These are phyloP conservation scores for Acrobasis consociella DNA, from an alignment of 2,888 invertebrate genomes.

Conservation along the genomic window DNA sequence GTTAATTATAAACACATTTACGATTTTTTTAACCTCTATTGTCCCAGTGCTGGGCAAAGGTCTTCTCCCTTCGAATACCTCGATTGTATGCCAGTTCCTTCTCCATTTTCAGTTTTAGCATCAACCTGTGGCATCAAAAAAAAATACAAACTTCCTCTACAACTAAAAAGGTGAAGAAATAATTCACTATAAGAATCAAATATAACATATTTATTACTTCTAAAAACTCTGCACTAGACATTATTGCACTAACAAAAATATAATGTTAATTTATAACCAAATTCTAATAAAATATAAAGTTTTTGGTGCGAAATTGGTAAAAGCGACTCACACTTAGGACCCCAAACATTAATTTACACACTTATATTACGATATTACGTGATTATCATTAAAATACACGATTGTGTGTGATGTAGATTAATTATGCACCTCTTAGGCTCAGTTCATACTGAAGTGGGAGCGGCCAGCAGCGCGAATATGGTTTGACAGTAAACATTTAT, in stretches of 20 bases:
- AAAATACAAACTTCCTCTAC: too few relatives aligned
- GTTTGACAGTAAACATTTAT: too few relatives aligned
- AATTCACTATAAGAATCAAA: constrained; percentile 35
- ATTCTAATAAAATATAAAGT: constrained; percentile 37
- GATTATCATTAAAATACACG: not conserved
- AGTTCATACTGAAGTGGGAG: too few relatives aligned
- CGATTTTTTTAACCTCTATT: too few relatives aligned
- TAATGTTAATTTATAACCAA: constrained; percentile 36
- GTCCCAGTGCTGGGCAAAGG: too few relatives aligned
- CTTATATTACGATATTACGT: not conserved
- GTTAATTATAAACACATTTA: too few relatives aligned
- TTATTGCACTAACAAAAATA: constrained; percentile 58
- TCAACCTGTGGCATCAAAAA: too few relatives aligned
- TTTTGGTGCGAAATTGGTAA: constrained; percentile 52
- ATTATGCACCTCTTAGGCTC: constrained; percentile 1
- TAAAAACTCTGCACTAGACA: constrained; percentile 60
- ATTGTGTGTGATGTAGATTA: constrained; percentile 1
- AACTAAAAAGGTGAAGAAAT: constrained; percentile 26
- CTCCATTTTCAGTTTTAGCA: too few relatives aligned
- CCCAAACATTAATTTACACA: constrained; percentile 16
- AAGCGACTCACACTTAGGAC: constrained; percentile 26
- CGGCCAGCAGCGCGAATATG: too few relatives aligned
- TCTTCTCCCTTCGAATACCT: too few relatives aligned
- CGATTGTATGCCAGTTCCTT: too few relatives aligned
- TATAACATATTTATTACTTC: constrained; percentile 56